Evolutionary conservation across 92 coral and sea anemone genomes (phyloP).

Genomic region (Phenganax subtilis): DNA sequence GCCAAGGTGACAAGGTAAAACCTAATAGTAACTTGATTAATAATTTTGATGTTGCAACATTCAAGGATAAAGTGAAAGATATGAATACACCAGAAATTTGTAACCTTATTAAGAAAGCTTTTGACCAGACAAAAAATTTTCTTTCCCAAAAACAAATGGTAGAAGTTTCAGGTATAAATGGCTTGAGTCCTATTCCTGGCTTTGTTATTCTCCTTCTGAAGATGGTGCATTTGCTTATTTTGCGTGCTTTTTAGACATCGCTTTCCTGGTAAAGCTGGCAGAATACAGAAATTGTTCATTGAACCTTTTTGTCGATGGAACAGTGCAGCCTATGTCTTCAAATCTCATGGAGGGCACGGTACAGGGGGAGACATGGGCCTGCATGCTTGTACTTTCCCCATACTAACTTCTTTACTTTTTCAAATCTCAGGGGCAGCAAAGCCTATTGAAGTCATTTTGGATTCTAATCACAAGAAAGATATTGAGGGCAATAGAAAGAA

Average conservation of each 20-base stretch:
- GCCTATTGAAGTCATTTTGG: no score
- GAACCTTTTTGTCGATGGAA: neutral
- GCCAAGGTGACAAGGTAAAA: no score
- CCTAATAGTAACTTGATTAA: neutral
- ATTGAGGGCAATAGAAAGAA: no score
- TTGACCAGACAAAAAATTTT: neutral
- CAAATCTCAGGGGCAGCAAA: no score
- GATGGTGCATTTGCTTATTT: conserved; percentile 18
- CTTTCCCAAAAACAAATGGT: conserved; percentile 5
- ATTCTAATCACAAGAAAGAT: no score
- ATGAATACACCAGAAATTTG: neutral
- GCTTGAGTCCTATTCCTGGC: neutral
- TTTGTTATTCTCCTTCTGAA: conserved; percentile 9
- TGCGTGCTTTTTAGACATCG: conserved; percentile 7
- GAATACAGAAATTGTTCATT: neutral
- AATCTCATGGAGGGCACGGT: neutral
- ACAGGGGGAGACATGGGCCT: no score
- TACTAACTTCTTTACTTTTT: no score
- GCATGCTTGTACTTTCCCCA: no score
- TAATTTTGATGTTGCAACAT: conserved; percentile 5
- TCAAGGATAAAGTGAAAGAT: neutral
- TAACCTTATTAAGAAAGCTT: conserved; percentile 7
- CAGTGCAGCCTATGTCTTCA: neutral
- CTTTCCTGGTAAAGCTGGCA: neutral
- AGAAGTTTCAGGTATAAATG: neutral